Conservation (phyloP, 1,140 invertebrate species). For the Littorina saxatilis region DNA sequence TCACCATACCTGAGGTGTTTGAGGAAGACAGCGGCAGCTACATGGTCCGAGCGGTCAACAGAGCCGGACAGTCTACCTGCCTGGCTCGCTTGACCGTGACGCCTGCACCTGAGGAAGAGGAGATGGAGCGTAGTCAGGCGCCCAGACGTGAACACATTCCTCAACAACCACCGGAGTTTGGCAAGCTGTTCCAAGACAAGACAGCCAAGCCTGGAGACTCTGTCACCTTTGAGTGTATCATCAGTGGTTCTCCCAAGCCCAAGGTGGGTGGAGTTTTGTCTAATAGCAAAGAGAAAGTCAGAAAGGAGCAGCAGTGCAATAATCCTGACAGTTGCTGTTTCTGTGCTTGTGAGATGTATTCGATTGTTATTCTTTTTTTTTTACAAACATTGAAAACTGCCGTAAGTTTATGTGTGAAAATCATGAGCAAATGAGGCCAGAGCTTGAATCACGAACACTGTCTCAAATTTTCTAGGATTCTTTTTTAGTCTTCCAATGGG, state of each 20-base stretch:
- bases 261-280: constrained; percentile 77
- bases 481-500: too few relatives aligned
- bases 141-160: constrained; percentile 53
- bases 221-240: constrained; percentile 84
- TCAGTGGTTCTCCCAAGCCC: constrained; percentile 84
- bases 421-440: too few relatives aligned
- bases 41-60: constrained; percentile 90
- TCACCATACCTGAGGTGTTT: constrained; percentile 78
- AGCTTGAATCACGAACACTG: too few relatives aligned
- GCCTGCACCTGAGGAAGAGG: constrained; percentile 49
- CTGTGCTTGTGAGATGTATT: neutral
- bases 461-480: too few relatives aligned
- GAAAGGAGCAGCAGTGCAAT: neutral
- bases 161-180: constrained; percentile 73
- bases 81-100: constrained; percentile 77
- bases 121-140: constrained; percentile 53
- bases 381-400: too few relatives aligned
- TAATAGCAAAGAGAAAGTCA: too few relatives aligned
- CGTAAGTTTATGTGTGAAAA: too few relatives aligned
- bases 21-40: constrained; percentile 90
- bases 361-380: too few relatives aligned
- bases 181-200: constrained; percentile 71
- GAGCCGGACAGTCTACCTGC: constrained; percentile 76
- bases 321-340: neutral
- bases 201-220: constrained; percentile 77